Conservation (phyloP, 2,797 vertebrate genomes). For the Pogoniulus pusillus region DNA sequence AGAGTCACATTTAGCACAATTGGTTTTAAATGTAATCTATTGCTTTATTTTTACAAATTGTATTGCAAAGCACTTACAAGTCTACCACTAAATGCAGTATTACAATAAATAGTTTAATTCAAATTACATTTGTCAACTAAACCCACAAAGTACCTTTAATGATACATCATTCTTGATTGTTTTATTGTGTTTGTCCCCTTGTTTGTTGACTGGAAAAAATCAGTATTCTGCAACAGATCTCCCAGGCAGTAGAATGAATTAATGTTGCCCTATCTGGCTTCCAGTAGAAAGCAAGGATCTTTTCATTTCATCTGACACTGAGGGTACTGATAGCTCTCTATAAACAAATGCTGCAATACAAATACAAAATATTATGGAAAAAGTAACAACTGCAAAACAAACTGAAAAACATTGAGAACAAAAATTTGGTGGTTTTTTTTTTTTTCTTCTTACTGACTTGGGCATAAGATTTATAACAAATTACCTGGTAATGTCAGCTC, state of each 20-base stretch:
- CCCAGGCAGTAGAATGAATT: background rate
- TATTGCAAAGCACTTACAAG: background rate
- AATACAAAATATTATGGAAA: background rate
- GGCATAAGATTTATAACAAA: background rate
- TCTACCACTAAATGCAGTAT: background rate
- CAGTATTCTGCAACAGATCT: background rate
- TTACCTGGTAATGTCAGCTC: background rate
- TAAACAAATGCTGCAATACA: background rate
- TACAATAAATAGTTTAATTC: constrained; percentile 52
- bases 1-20: background rate
- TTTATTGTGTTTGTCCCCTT: background rate
- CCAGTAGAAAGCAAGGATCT: background rate
- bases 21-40: background rate
- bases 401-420: background rate
- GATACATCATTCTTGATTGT: background rate
- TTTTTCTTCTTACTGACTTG: background rate
- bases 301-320: background rate
- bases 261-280: background rate
- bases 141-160: background rate
- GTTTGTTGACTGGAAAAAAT: background rate
- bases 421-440: too few species aligned
- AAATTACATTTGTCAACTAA: constrained; percentile 39
- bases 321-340: background rate
- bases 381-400: background rate
- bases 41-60: background rate